Evolutionary conservation across 2,113 vertebrate genomes (phyloP).

Genomic region (Apeltes quadracus): DNA sequence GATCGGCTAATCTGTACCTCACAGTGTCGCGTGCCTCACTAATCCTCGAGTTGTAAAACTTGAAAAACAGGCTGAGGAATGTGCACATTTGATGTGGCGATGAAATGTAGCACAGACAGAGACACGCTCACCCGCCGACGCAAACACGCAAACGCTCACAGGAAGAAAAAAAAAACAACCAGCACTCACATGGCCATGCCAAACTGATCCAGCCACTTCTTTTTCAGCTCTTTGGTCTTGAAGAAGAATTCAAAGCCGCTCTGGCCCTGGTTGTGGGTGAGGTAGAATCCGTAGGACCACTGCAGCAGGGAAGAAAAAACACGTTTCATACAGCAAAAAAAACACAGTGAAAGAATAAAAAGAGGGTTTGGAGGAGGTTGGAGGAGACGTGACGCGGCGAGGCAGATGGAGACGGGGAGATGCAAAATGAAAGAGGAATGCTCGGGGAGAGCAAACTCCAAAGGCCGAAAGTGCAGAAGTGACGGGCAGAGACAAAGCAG

Average conservation of each 20-base stretch:
- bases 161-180: constrained; percentile 29
- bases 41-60: constrained; percentile 33
- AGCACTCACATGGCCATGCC: constrained; percentile 98
- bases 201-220: constrained; percentile 99
- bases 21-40: constrained; percentile 7
- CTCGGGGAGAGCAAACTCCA: constrained; percentile 48
- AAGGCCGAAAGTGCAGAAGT: constrained; percentile 38
- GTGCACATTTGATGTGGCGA: constrained; percentile 14
- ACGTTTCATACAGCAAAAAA: constrained; percentile 9
- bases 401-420: constrained; percentile 72
- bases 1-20: neutral
- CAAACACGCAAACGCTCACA: constrained; percentile 1
- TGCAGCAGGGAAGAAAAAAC: constrained; percentile 66
- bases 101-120: constrained; percentile 4
- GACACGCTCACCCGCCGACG: constrained; percentile 11
- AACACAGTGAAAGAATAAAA: constrained; percentile 13
- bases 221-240: constrained; percentile 99
- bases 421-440: constrained; percentile 58
- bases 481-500: constrained; percentile 45
- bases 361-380: constrained; percentile 14
- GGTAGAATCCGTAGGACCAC: constrained; percentile 99
- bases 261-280: constrained; percentile 96
- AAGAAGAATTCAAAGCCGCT: constrained; percentile 97
- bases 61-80: constrained; percentile 55
- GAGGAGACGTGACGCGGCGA: constrained; percentile 43